Base-by-base conservation (phyloP, 2,113 vertebrate species). In the Haemorhous mexicanus region DNA sequence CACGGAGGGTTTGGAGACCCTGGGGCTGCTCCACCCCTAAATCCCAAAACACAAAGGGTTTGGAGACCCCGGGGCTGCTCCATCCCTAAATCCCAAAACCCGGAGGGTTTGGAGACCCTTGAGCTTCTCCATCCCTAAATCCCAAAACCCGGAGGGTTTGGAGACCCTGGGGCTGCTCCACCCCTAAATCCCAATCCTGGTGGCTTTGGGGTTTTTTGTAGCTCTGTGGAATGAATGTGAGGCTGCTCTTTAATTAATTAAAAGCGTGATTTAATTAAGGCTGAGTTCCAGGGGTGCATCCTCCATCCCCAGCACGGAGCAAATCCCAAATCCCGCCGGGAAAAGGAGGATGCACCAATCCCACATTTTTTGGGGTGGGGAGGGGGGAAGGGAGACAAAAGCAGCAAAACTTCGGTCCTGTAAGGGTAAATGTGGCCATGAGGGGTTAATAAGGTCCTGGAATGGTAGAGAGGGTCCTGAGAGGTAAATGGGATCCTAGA, bases 151-250 rank as follows among this genome's bases (percentile, higher is more conserved):
- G 3, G 46, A 47, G 46, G 47, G 47, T 49, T 49, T 49, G 47
- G 46, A 26, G 23, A 49, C 24, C 49, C 59, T 24, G 0, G 6
- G 16, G 26, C 73, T 12, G 41, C 73, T 67, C 16, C 50, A 52
- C 17, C 27, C 50, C 28, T 3, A 53, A 53, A 35, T 11, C 61
- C 37, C 22, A 24, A 10, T 15, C 33, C 9, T 7, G 7, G 16
- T 6, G 43, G n/a, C 11, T 28, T 47, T 16, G 10, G 26, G 35
- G 26, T 35, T 89, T 73, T 10, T 3, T 35, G 75, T 44, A 20
- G 22, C n/a, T 33, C 50, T 0, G 1, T 12, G 58, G 30, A n/a
- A 22, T 21, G 4, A 28, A 10, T 1, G 9, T 5, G 7, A 11
- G 37, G 32, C 20, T 28, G 67, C 49, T 64, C 28, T 6, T 35